phyloP scores from a whole-genome alignment of 2,113 vertebrate species.

The Eolophus roseicapilla region DNA sequence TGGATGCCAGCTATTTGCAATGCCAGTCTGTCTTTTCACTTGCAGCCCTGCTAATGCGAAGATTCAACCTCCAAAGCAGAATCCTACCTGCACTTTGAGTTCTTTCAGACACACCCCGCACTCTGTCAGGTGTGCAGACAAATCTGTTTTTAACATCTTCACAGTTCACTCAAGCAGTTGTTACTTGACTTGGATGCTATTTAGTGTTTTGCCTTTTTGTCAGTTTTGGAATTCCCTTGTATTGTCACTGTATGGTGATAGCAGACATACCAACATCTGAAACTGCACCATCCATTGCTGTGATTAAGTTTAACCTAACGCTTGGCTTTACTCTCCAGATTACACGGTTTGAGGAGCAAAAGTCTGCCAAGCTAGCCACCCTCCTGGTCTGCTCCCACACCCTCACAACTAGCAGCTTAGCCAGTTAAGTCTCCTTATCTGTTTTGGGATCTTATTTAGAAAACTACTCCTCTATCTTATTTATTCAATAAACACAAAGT shows the following conservation, averaged over 20 bases:
- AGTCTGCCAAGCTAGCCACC: not conserved
- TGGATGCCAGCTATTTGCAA: not conserved
- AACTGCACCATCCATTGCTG: not conserved
- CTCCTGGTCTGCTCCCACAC: not conserved
- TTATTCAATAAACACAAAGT: not conserved
- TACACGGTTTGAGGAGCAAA: not conserved
- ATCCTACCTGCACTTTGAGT: not conserved
- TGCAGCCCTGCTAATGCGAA: not conserved
- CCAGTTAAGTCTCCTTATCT: not conserved
- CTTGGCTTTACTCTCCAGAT: not conserved
- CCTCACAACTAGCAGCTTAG: not conserved
- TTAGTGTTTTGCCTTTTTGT: not conserved
- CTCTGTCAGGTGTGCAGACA: not conserved
- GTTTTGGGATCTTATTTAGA: not conserved
- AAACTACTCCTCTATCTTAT: not conserved
- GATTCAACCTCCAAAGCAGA: not conserved
- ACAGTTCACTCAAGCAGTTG: not conserved
- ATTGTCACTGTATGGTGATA: not conserved
- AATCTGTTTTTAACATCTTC: not conserved
- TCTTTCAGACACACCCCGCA: not conserved
- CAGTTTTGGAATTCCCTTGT: not conserved
- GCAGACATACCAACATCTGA: not conserved
- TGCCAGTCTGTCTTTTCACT: not conserved
- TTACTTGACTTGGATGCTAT: not conserved
- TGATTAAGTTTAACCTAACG: not conserved